Evolutionary conservation across 2,888 invertebrate species (phyloP), one percentile per base, ranked within the genome.

Genomic region (Stenoptilia bipunctidactyla): DNA sequence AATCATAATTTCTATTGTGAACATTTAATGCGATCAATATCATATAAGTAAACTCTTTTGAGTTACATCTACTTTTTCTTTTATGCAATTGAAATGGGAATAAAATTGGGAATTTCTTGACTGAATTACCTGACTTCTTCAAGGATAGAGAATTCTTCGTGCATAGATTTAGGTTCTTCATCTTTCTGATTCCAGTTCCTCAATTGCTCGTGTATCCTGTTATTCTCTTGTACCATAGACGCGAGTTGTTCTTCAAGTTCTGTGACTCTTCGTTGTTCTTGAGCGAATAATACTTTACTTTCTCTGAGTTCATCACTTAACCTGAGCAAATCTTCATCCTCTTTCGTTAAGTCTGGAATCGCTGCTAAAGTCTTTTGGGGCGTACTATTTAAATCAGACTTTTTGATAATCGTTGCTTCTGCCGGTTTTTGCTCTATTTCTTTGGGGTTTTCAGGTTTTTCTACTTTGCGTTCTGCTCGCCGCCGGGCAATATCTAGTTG

Each of bases 201-300:
- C 46, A 92, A 64, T 56, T 91, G 90, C 41, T 90, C 90, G 53
- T 92, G 91, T 51, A 92, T 70, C 49, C 87, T 82, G 46, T 87
- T 86, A 58, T 91, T 92, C 56, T 92, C 92, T 61, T 90, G 87
- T 14, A 90, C 76, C 59, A 91, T 76, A 4, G 88, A 86, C 15
- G 90, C 86, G 43, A 94, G 66, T 62, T 93, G 93, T 58, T 93
- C 92, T 53, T 92, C 91, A 38, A 94, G 76, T 64, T 94, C 93
- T 0, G 86, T 84, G 15, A 90, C 88, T 49, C 89, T 86, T 51
- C 90, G 87, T 52, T 92, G 90, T 58, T 93, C 93, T 50, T 90
- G 86, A 34, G 88, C 79, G 46, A 89, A 87, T 36, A 90, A 88
- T 13, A 88, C 87, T 61, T 89, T 89, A 38, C 86, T 86, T 48